These are phyloP conservation scores for Mycteria americana DNA, from an alignment of 2,797 vertebrate genomes.

Conservation along the genomic window DNA sequence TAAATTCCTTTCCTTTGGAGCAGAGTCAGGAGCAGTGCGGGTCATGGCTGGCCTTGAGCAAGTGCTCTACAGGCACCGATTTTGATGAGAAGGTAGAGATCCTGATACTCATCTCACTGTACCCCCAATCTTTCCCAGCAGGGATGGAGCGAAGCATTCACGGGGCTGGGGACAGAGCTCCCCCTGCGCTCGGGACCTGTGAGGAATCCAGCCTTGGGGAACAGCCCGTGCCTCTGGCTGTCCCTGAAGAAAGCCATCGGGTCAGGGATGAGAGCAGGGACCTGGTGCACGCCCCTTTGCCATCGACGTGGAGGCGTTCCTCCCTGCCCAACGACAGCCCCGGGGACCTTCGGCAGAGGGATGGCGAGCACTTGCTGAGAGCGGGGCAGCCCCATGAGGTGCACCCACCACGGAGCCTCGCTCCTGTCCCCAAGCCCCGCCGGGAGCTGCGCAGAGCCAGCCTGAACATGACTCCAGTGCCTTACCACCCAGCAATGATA, in stretches of 20 bases:
- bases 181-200: neutral
- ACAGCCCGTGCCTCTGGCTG: neutral
- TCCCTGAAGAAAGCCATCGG: conserved; percentile 65
- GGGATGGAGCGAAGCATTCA: conserved; percentile 46
- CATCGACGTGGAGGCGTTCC: conserved; percentile 89
- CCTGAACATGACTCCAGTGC: conserved; percentile 72
- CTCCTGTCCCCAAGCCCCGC: conserved; percentile 76
- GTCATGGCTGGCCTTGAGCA: neutral
- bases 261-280: conserved; percentile 83
- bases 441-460: conserved; percentile 84
- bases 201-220: conserved; percentile 64
- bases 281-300: conserved; percentile 85
- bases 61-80: neutral
- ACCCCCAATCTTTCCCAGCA: neutral
- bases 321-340: conserved; percentile 84
- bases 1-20: neutral
- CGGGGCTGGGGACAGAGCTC: conserved; percentile 51
- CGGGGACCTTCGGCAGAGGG: conserved; percentile 79
- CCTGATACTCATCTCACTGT: neutral
- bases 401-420: conserved; percentile 18
- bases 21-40: neutral
- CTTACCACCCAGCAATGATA: conserved; percentile 81
- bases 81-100: neutral
- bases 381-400: conserved; percentile 69
- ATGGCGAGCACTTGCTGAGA: conserved; percentile 63